These are phyloP conservation scores for Oreotragus oreotragus DNA, from an alignment of 2,113 vertebrate genomes.

Conservation along the genomic window DNA sequence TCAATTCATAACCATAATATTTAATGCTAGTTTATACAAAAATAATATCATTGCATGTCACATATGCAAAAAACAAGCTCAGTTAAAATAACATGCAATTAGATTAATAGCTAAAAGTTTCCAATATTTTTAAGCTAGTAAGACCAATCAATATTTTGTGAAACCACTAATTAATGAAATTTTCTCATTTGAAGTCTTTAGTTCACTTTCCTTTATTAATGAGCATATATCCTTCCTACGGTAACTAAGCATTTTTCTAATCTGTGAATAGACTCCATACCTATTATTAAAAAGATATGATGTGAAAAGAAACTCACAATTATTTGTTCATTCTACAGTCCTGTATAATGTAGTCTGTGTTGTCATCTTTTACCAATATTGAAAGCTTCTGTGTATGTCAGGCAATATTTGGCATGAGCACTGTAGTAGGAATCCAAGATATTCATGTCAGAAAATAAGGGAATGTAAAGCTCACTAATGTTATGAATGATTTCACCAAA, in stretches of 20 bases:
- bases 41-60: neutral
- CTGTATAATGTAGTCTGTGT: neutral
- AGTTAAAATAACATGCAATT: constrained; percentile 10
- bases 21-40: neutral
- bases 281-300: neutral
- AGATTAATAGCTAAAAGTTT: neutral
- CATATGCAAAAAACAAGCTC: neutral
- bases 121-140: neutral
- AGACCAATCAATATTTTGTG: neutral
- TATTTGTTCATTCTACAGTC: neutral
- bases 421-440: neutral
- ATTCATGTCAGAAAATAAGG: neutral
- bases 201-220: neutral
- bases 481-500: neutral
- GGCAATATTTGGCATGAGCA: neutral
- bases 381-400: neutral
- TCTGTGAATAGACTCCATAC: neutral
- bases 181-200: neutral
- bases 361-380: neutral
- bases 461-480: neutral
- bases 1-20: neutral
- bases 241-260: neutral
- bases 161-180: neutral
- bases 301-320: neutral
- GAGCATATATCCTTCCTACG: neutral